Conservation (phyloP, 1,140 invertebrate species). For the Heliconius eleuchia region DNA sequence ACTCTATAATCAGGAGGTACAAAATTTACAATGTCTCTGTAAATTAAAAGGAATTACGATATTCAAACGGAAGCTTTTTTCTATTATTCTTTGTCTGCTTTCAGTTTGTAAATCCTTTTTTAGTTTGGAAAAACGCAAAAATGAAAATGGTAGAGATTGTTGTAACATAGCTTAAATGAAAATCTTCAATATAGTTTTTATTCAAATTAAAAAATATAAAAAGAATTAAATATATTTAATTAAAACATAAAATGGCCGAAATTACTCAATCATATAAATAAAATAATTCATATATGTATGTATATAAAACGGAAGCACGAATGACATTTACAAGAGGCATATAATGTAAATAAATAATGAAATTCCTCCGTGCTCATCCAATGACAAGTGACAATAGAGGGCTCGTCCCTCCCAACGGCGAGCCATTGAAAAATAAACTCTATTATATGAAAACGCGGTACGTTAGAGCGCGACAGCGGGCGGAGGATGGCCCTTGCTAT, state of each 20-base stretch:
- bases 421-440: slow-evolving; percentile 48
- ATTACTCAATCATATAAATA: background rate
- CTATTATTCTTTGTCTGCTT: no score
- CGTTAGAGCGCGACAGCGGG: slow-evolving; percentile 31
- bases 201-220: background rate
- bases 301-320: slow-evolving; percentile 16
- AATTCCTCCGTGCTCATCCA: slow-evolving; percentile 74
- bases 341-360: slow-evolving; percentile 75
- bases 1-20: no score
- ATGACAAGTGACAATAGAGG: slow-evolving; percentile 78
- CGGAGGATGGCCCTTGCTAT: slow-evolving; percentile 76
- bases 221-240: background rate
- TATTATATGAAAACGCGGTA: slow-evolving; percentile 38
- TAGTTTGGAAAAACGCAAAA: no score
- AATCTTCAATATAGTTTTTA: no score
- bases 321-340: slow-evolving; percentile 29
- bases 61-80: no score
- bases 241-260: background rate
- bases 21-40: no score
- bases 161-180: no score
- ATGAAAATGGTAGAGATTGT: no score
- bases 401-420: slow-evolving; percentile 67
- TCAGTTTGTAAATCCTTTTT: no score
- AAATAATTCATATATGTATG: background rate
- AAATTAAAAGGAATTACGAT: no score